These are phyloP conservation scores for Gymnorhina tibicen DNA, from an alignment of 2,113 vertebrate species.

Conservation along the genomic window DNA sequence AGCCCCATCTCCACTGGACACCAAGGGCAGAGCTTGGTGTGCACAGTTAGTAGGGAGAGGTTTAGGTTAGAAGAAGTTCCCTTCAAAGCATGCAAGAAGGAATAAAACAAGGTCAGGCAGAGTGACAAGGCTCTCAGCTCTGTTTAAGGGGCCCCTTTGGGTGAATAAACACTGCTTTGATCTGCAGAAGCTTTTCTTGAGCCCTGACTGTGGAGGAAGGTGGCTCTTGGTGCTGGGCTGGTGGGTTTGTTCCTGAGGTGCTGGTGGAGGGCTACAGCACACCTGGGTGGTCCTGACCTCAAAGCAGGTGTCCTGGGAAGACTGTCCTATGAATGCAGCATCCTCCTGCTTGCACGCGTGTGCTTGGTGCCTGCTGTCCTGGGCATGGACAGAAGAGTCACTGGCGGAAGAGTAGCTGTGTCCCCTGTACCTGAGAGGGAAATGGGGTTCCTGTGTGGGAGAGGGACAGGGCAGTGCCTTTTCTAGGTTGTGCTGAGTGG, in stretches of 20 bases:
- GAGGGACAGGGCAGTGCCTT: background rate
- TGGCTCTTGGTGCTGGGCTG: background rate
- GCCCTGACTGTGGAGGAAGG: background rate
- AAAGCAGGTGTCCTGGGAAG: background rate
- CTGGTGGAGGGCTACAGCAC: background rate
- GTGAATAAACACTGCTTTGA: background rate
- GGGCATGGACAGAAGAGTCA: background rate
- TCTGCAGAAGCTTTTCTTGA: background rate
- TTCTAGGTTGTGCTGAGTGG: background rate
- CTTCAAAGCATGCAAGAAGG: background rate
- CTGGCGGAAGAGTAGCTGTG: background rate
- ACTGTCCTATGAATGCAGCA: background rate
- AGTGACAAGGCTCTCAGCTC: background rate
- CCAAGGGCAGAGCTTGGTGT: background rate
- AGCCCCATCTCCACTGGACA: background rate
- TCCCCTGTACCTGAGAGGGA: background rate
- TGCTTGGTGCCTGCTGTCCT: background rate
- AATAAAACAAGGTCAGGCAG: background rate
- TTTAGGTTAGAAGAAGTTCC: background rate
- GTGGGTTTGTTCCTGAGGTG: background rate
- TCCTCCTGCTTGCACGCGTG: background rate
- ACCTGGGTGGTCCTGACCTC: background rate
- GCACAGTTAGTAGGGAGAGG: background rate
- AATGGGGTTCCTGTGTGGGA: background rate
- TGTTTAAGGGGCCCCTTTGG: background rate